A percentile compares a stretch with the other conserved stretches of the same genome.
Conservation (phyloP, 2,113 vertebrate genomes). For the Mesoclemmys tuberculata region DNA sequence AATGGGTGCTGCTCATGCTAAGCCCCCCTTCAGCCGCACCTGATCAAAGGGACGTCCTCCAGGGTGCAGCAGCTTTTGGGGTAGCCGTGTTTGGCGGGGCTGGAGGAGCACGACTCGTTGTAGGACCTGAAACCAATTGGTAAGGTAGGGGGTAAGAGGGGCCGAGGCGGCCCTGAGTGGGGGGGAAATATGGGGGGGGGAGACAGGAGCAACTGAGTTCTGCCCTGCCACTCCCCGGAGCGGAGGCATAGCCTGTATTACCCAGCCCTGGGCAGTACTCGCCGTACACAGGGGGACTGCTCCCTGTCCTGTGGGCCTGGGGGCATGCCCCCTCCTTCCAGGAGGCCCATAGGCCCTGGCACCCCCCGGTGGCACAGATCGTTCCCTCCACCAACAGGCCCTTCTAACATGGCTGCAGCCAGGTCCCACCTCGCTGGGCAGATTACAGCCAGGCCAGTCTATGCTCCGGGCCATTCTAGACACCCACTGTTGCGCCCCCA, state of each 20-base stretch:
- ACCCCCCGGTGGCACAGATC: neutral
- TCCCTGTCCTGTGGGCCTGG: too few species aligned
- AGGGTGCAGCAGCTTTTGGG: slow-evolving; percentile 93
- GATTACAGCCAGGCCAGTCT: neutral
- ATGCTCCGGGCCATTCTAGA: slow-evolving; percentile 16
- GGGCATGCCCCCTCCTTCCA: too few species aligned
- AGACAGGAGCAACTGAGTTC: neutral
- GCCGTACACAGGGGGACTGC: too few species aligned
- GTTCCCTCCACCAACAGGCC: neutral
- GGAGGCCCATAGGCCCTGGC: neutral
- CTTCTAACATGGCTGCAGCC: neutral
- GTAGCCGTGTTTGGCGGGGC: slow-evolving; percentile 85
- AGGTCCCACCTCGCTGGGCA: neutral
- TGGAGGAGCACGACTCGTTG: slow-evolving; percentile 90
- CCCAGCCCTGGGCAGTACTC: neutral
- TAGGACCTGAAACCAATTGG: slow-evolving; percentile 82
- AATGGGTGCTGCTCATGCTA: neutral
- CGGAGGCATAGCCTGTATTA: neutral
- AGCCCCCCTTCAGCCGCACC: slow-evolving; percentile 72
- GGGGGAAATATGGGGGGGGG: neutral
- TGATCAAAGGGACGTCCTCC: slow-evolving; percentile 92
- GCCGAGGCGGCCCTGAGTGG: too few species aligned
- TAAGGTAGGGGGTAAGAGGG: neutral
- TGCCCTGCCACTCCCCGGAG: neutral
- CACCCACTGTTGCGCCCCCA: neutral